Evolutionary conservation across 2,888 invertebrate species (phyloP), one percentile per base, ranked within the genome.

Genomic region (Dioctria rufipes): DNA sequence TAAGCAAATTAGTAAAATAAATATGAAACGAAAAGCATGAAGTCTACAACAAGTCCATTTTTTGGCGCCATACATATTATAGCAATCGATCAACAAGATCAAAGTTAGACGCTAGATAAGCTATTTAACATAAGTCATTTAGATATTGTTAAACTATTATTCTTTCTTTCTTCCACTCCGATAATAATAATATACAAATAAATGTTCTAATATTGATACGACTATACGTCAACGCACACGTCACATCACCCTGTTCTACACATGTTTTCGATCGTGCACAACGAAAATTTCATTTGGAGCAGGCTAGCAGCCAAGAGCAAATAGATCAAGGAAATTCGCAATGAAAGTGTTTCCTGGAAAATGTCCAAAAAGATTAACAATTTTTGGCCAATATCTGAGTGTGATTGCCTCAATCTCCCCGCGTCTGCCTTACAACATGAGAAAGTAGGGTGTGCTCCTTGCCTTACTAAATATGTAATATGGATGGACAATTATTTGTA

Each of bases 201-300:
- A 25, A 13, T 42, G 9, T 66, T 66, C 43, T 13, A 42, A 5
- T 43, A 4, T 4, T 42, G 43, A 13, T 67, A 6, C 3, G 13
- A n/a, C 58, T 54, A 25, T 25, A 61, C 61, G 46, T 46, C 61
- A 61, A 5, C 25, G 37, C 61, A 61, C 75, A n/a, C 66, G 75
- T 61, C 61, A 75, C 25, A 49, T 5, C 46, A 13, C 8, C n/a
- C 43, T 43, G 46, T 66, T 43, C 5, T 75, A 43, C 75, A 75
- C 75, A 75, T 75, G 75, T 75, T 75, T 46, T 61, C 37, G 46
- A 75, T 75, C 43, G 46, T 37, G 42, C 61, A 75, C 75, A 61
- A 75, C 61, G 43, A 61, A 46, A 46, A 37, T 46, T 60, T 61
- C 42, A 25, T 75, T 13, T 61, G 42, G 37, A 61, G 40, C 75